phyloP scores from a whole-genome alignment of 2,797 vertebrate species.

The Acipenser ruthenus region DNA sequence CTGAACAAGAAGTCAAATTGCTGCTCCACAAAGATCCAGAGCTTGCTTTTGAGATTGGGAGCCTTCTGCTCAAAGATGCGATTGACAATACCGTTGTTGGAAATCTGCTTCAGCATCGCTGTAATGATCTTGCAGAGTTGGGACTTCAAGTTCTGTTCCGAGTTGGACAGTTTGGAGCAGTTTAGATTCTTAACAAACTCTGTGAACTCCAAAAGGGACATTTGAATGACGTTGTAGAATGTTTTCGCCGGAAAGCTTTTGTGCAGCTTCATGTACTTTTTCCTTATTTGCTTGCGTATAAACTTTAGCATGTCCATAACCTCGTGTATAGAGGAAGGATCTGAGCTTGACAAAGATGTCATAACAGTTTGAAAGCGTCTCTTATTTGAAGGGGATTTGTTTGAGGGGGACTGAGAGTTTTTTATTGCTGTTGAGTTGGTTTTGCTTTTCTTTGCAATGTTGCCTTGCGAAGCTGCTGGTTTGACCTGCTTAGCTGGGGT shows the following conservation, averaged over 20 bases:
- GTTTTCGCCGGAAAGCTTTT: conserved; percentile 78
- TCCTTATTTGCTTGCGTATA: conserved; percentile 75
- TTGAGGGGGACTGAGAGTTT: neutral
- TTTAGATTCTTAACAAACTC: conserved; percentile 74
- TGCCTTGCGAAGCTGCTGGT: conserved; percentile 22
- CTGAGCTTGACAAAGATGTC: conserved; percentile 43
- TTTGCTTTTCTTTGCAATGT: conserved; percentile 16
- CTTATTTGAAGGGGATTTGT: conserved; percentile 44
- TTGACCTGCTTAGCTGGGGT: conserved; percentile 24
- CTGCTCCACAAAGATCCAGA: conserved; percentile 90
- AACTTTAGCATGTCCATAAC: conserved; percentile 78
- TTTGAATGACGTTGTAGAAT: conserved; percentile 84
- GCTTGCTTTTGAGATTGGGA: conserved; percentile 80
- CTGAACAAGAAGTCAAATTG: conserved; percentile 85
- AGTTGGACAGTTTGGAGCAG: conserved; percentile 66
- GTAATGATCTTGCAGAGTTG: conserved; percentile 70
- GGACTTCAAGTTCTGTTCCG: conserved; percentile 60
- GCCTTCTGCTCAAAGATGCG: conserved; percentile 86
- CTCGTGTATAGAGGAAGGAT: conserved; percentile 66
- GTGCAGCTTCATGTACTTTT: conserved; percentile 95
- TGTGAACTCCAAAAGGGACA: conserved; percentile 75
- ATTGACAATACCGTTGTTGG: conserved; percentile 82
- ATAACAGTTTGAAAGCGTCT: conserved; percentile 59
- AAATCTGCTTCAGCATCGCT: conserved; percentile 71
- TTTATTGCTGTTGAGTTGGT: conserved; percentile 10